These are phyloP conservation scores for Diploptera punctata DNA, from an alignment of 2,888 invertebrate genomes.

Conservation along the genomic window DNA sequence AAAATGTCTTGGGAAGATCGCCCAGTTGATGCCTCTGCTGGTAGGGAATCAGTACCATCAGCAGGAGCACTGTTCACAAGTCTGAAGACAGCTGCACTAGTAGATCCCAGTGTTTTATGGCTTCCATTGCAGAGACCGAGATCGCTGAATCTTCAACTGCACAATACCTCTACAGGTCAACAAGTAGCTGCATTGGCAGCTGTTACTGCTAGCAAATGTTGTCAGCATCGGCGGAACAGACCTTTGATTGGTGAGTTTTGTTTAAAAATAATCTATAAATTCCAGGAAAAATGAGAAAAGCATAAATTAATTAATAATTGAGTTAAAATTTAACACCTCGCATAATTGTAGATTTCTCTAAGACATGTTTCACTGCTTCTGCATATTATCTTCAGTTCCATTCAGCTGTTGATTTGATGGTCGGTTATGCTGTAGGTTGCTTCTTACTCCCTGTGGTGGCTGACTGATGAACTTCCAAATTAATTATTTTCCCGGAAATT, in stretches of 20 bases:
- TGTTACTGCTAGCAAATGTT: constrained; percentile 22
- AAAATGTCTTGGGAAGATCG: constrained; percentile 67
- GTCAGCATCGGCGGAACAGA: constrained; percentile 16
- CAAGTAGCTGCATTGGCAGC: constrained; percentile 7
- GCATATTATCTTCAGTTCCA: no score
- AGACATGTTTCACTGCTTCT: no score
- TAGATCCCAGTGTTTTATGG: constrained; percentile 67
- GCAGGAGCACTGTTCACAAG: constrained; percentile 6
- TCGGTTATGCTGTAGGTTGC: no score
- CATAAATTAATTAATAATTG: no score
- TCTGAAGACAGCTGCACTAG: constrained; percentile 53
- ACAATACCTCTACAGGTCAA: not conserved
- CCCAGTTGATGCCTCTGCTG: constrained; percentile 48
- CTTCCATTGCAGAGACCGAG: constrained; percentile 71
- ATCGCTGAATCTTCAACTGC: constrained; percentile 66
- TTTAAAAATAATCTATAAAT: not conserved
- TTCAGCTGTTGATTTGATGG: no score
- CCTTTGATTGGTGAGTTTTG: constrained; percentile 27
- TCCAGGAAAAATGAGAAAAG: no score
- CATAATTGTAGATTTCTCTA: no score
- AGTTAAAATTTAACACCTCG: no score
- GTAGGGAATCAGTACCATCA: not conserved
- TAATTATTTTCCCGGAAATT: no score
- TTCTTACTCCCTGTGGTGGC: no score
- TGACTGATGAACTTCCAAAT: no score